Percentiles rank a stretch among this genome's conserved stretches.
Evolutionary conservation across 2,797 vertebrate genomes (phyloP).

Genomic region (Tarsius wallacei): DNA sequence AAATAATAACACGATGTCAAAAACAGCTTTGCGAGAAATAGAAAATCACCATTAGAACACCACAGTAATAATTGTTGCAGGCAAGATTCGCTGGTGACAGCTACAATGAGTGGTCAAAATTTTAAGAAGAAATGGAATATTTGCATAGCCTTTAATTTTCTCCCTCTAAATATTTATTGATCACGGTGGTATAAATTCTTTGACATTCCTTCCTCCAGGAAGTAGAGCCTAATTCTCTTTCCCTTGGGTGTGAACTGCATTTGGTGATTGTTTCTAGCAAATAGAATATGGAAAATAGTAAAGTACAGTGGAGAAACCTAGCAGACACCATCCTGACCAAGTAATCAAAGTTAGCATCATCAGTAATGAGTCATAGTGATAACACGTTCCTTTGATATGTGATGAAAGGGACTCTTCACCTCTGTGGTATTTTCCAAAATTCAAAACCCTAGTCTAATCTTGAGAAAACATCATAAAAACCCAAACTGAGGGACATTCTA

Average conservation of each 20-base stretch:
- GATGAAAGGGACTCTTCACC: too few species aligned
- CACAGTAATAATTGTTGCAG: not conserved
- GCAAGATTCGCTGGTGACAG: not conserved
- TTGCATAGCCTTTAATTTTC: not conserved
- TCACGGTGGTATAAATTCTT: not conserved
- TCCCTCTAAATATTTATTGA: not conserved
- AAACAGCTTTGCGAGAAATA: not conserved
- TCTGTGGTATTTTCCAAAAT: not conserved
- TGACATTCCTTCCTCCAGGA: not conserved
- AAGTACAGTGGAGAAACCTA: not conserved
- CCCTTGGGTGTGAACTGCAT: not conserved
- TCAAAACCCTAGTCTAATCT: not conserved
- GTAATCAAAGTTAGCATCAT: not conserved
- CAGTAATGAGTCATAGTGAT: not conserved
- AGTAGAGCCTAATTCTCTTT: not conserved
- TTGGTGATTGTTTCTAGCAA: not conserved
- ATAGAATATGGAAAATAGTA: not conserved
- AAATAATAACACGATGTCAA: not conserved
- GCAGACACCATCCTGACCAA: not conserved
- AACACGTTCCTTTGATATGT: not conserved
- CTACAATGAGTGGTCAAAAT: not conserved
- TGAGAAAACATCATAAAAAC: not conserved
- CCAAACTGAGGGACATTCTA: not conserved
- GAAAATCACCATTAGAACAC: not conserved
- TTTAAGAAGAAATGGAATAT: not conserved